Evolutionary conservation across 2,888 invertebrate genomes (phyloP).

Genomic region (Trichogramma evanescens): DNA sequence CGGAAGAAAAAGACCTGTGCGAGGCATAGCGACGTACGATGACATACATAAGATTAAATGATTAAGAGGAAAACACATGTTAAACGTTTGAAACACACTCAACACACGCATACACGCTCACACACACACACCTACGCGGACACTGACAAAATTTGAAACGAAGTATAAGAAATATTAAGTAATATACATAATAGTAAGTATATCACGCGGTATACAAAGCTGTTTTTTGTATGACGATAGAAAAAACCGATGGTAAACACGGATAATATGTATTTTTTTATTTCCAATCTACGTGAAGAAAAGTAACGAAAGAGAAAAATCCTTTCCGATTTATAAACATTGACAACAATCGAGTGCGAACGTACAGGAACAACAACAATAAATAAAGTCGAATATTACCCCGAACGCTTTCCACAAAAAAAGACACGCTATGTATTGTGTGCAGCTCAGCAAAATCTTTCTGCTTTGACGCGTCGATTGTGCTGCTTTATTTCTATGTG

Average conservation of each 20-base stretch:
- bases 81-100: too few species aligned
- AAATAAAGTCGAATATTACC: slow-evolving; percentile 10
- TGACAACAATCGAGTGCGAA: slow-evolving; percentile 15
- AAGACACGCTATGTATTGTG: too few species aligned
- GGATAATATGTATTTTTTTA: slow-evolving; percentile 37
- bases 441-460: slow-evolving; percentile 4
- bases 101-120: too few species aligned
- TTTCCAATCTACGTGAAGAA: slow-evolving; percentile 28
- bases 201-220: slow-evolving; percentile 27
- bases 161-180: too few species aligned
- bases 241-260: slow-evolving; percentile 21
- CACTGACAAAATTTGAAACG: too few species aligned
- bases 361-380: slow-evolving; percentile 10
- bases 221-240: slow-evolving; percentile 38
- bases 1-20: not conserved
- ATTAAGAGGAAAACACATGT: slow-evolving; percentile 13
- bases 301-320: slow-evolving; percentile 8
- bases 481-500: too few species aligned
- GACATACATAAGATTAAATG: not conserved
- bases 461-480: slow-evolving; percentile 14
- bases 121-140: too few species aligned
- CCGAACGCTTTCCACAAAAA: slow-evolving; percentile 7
- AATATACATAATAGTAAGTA: too few species aligned
- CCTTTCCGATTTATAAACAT: not conserved
- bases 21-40: slow-evolving; percentile 2